A percentile compares a stretch with the other conserved stretches of the same genome.
These are phyloP conservation scores for Microcaecilia unicolor DNA, from an alignment of 2,797 vertebrate species.

Conservation along the genomic window DNA sequence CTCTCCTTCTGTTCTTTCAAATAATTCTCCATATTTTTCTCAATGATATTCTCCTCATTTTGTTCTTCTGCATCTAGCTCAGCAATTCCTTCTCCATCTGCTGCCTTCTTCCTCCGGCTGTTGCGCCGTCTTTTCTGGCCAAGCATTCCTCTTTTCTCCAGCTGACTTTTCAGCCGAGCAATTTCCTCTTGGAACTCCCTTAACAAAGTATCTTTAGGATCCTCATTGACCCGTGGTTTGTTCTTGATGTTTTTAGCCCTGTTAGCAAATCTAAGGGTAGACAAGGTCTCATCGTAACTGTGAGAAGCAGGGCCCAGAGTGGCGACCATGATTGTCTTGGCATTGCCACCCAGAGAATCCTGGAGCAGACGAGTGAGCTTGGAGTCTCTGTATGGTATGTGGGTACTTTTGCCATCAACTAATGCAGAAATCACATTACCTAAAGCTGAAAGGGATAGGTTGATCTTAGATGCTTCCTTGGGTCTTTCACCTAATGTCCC, in stretches of 20 bases:
- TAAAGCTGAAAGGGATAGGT: slow-evolving; percentile 88
- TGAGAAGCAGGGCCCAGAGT: slow-evolving; percentile 81
- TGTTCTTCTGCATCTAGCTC: slow-evolving; percentile 56
- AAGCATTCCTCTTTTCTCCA: slow-evolving; percentile 83
- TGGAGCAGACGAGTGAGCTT: slow-evolving; percentile 91
- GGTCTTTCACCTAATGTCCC: slow-evolving; percentile 73
- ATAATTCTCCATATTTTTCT: slow-evolving; percentile 66
- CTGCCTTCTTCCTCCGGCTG: slow-evolving; percentile 67
- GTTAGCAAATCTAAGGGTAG: slow-evolving; percentile 87
- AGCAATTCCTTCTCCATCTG: slow-evolving; percentile 54
- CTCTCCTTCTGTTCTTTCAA: slow-evolving; percentile 63
- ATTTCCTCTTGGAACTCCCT: slow-evolving; percentile 94
- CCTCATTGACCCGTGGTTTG: slow-evolving; percentile 90
- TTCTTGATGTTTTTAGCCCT: slow-evolving; percentile 96
- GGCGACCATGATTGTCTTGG: slow-evolving; percentile 94
- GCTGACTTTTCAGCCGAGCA: slow-evolving; percentile 78
- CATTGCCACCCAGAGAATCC: slow-evolving; percentile 90
- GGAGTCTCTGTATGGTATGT: slow-evolving; percentile 92
- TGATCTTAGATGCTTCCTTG: slow-evolving; percentile 94
- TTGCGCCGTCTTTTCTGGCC: slow-evolving; percentile 79
- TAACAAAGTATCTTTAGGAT: slow-evolving; percentile 90
- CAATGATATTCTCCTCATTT: slow-evolving; percentile 58
- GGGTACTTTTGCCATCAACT: slow-evolving; percentile 80
- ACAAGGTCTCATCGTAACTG: slow-evolving; percentile 82
- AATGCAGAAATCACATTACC: slow-evolving; percentile 93